A percentile compares a stretch with the other conserved stretches of the same genome.
Evolutionary conservation across 2,888 invertebrate genomes (phyloP).

Genomic region (Agrochola lychnidis): DNA sequence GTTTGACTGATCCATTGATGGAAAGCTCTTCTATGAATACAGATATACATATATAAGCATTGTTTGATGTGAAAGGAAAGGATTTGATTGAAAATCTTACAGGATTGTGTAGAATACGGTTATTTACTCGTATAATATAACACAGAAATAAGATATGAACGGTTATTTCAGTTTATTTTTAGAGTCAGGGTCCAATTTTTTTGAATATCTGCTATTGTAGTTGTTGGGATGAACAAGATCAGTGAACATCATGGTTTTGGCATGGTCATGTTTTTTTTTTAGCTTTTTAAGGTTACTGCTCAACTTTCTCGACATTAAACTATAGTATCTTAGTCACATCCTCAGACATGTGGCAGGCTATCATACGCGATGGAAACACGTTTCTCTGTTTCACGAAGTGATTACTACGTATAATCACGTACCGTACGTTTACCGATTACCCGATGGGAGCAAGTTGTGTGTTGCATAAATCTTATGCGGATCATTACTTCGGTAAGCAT

Average conservation of each 20-base stretch:
- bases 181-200: neutral
- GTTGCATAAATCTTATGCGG: conserved; percentile 28
- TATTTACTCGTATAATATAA: too few species aligned
- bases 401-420: conserved; percentile 17
- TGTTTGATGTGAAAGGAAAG: conserved; percentile 7
- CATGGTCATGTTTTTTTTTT: too few species aligned
- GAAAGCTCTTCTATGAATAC: neutral
- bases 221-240: neutral
- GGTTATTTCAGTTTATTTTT: neutral
- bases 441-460: conserved; percentile 25
- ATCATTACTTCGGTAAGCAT: conserved; percentile 31
- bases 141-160: neutral
- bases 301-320: neutral
- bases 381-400: neutral
- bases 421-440: conserved; percentile 17
- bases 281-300: too few species aligned
- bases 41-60: neutral
- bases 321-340: neutral
- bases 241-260: neutral
- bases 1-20: conserved; percentile 53
- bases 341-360: neutral
- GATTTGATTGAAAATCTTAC: neutral
- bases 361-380: neutral
- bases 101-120: neutral
- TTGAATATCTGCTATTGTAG: neutral